These are phyloP conservation scores for Pseudochirops corinnae DNA, from an alignment of 2,797 vertebrate genomes.

Conservation along the genomic window DNA sequence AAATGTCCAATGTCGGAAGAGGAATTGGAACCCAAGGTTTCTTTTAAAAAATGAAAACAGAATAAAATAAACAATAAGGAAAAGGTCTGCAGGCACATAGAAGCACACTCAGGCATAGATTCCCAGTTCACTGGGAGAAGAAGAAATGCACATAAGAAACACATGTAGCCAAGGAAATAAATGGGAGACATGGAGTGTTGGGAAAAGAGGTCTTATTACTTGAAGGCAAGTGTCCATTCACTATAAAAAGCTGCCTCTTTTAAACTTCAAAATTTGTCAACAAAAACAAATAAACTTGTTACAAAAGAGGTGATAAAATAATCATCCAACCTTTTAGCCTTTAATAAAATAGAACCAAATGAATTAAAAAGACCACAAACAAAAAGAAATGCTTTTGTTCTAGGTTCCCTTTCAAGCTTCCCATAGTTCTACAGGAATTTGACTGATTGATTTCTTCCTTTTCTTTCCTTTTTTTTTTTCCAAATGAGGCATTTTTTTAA, in stretches of 20 bases:
- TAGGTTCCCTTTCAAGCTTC: neutral
- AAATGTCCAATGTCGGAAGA: neutral
- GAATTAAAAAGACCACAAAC: neutral
- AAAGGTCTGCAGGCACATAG: neutral
- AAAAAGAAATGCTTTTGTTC: neutral
- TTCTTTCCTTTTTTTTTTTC: neutral
- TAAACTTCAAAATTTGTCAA: neutral
- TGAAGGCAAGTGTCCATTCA: neutral
- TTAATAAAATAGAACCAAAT: neutral
- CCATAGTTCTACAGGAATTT: neutral
- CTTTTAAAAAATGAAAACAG: neutral
- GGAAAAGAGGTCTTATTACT: neutral
- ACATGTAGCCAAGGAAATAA: neutral
- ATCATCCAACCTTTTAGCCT: neutral
- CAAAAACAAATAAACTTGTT: neutral
- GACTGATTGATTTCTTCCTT: neutral
- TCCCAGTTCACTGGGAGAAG: neutral
- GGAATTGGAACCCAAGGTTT: neutral
- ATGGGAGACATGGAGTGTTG: neutral
- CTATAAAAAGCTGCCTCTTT: neutral
- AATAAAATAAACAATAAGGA: neutral
- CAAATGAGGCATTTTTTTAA: neutral
- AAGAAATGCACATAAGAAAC: neutral
- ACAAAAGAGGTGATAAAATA: neutral
- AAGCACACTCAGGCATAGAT: neutral